A percentile compares a stretch with the other conserved stretches of the same genome.
phyloP scores from a whole-genome alignment of 2,888 invertebrate species.

The Ochropleura leucogaster region DNA sequence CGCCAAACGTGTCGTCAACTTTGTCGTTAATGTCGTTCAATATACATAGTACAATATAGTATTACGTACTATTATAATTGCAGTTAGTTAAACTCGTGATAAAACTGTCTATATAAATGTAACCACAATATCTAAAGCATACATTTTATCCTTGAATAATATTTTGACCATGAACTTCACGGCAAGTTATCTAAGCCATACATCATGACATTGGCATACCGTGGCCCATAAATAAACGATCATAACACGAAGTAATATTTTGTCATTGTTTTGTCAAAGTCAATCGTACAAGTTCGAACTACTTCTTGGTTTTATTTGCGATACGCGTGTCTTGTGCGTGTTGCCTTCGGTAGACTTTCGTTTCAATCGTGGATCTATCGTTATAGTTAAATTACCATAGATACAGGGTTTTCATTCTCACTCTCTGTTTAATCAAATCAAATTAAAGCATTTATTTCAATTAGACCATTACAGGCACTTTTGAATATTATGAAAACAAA shows the following conservation, averaged over 20 bases:
- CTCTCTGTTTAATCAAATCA: no score
- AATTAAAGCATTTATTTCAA: no score
- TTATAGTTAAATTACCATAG: neutral
- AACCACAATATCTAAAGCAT: conserved; percentile 1
- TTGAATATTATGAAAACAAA: no score
- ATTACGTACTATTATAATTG: no score
- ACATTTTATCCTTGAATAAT: neutral
- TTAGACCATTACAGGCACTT: no score
- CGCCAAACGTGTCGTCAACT: no score
- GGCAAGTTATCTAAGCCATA: neutral
- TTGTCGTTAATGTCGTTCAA: no score
- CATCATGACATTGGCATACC: conserved; percentile 6
- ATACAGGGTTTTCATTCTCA: neutral
- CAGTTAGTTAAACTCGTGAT: no score
- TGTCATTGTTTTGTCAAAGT: conserved; percentile 54
- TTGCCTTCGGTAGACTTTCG: neutral
- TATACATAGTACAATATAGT: no score
- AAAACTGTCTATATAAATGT: no score
- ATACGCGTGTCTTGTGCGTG: conserved; percentile 6
- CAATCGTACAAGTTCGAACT: conserved; percentile 38
- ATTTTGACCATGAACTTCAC: conserved; percentile 25
- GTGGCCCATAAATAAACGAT: conserved; percentile 43
- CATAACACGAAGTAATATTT: conserved; percentile 38
- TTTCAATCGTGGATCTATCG: neutral
- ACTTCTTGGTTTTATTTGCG: conserved; percentile 23